These are phyloP conservation scores for Drosophila jambulina DNA, from an alignment of 1,140 invertebrate species.

Conservation along the genomic window DNA sequence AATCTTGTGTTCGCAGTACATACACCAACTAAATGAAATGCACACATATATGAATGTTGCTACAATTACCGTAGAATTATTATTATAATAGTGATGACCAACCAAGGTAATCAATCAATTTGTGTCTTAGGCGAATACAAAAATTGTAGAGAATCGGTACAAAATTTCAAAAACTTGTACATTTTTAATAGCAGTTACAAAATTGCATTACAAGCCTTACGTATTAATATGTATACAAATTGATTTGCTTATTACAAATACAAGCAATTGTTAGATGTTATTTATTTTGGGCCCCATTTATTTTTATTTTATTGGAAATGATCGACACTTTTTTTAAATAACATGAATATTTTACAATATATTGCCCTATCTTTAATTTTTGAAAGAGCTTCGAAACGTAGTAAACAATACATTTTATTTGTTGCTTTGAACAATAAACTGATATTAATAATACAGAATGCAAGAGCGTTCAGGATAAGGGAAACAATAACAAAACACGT, in stretches of 20 bases:
- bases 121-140: no score
- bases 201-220: no score
- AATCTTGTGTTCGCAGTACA: no score
- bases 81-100: no score
- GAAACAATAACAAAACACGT: conserved; percentile 60
- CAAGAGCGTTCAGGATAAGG: conserved; percentile 22
- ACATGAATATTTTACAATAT: conserved; percentile 14
- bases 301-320: conserved; percentile 11
- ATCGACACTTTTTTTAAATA: conserved; percentile 8
- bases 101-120: no score
- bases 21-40: no score
- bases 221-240: conserved; percentile 8
- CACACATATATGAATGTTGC: no score
- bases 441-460: conserved; percentile 44
- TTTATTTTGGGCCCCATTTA: conserved; percentile 11
- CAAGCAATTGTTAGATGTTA: conserved; percentile 4
- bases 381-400: not conserved
- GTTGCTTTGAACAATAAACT: conserved; percentile 25
- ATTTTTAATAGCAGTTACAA: no score
- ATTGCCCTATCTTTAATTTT: not conserved
- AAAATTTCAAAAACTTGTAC: no score
- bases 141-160: no score
- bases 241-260: not conserved
- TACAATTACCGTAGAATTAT: no score
- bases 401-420: conserved; percentile 31